Conservation (phyloP, 2,113 vertebrate species). For the Ictidomys tridecemlineatus region DNA sequence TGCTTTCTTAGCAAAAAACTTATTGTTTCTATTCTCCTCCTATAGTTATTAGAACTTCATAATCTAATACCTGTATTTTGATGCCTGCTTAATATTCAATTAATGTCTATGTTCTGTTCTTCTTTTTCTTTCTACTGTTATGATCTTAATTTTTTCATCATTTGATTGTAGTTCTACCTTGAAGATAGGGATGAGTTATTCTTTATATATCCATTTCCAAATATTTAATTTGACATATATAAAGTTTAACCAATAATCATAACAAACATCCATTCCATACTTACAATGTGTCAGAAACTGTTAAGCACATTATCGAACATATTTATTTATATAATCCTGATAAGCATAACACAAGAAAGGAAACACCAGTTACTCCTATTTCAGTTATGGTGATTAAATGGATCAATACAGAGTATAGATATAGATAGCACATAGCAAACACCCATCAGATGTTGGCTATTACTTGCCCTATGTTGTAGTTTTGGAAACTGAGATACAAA, state of each 20-base stretch:
- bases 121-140: neutral
- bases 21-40: neutral
- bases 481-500: neutral
- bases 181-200: neutral
- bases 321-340: neutral
- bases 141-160: neutral
- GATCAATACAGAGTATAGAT: neutral
- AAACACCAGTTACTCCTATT: neutral
- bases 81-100: neutral
- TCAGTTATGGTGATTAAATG: neutral
- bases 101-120: neutral
- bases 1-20: neutral
- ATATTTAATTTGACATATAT: neutral
- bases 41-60: neutral
- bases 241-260: neutral
- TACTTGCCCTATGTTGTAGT: neutral
- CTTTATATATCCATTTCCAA: neutral
- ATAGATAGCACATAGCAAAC: neutral
- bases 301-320: neutral
- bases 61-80: neutral
- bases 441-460: neutral
- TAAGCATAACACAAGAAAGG: neutral
- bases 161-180: neutral
- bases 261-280: neutral
- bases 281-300: neutral